Evolutionary conservation across 1,140 invertebrate species (phyloP).

Genomic region (Heliconius hewitsoni): DNA sequence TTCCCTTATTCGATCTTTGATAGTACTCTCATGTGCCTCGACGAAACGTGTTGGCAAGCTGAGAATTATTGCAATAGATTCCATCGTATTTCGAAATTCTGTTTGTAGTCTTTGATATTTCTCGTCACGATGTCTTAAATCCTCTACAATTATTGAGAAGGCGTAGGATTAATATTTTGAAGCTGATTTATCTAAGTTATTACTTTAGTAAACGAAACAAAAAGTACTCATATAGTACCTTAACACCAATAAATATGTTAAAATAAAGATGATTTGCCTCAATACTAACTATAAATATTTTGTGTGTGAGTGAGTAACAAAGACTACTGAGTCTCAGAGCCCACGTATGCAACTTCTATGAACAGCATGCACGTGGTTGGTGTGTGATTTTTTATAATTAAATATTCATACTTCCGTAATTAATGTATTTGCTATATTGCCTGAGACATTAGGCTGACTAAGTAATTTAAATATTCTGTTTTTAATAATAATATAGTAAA

Average conservation of each 20-base stretch:
- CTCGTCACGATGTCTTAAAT: conserved; percentile 86
- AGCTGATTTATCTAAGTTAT: too few species aligned
- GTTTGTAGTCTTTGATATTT: conserved; percentile 84
- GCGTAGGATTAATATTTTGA: neutral
- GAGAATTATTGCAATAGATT: conserved; percentile 85
- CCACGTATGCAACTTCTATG: neutral
- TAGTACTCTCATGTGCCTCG: conserved; percentile 87
- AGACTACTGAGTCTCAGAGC: neutral
- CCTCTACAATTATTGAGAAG: conserved; percentile 81
- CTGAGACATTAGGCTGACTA: neutral
- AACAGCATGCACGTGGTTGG: neutral
- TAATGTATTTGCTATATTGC: neutral
- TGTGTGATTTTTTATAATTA: neutral
- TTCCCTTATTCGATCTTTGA: conserved; percentile 89
- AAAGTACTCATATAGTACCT: too few species aligned
- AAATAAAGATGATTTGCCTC: too few species aligned
- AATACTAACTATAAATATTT: neutral
- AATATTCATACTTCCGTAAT: neutral
- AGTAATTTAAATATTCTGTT: neutral
- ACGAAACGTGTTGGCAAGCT: conserved; percentile 86
- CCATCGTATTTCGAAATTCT: conserved; percentile 84
- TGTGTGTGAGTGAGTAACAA: neutral
- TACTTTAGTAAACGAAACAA: too few species aligned
- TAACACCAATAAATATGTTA: too few species aligned
- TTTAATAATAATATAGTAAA: neutral